A percentile compares a stretch with the other conserved stretches of the same genome.
phyloP scores from a whole-genome alignment of 2,113 vertebrate species.

The Dicerorhinus sumatrensis region DNA sequence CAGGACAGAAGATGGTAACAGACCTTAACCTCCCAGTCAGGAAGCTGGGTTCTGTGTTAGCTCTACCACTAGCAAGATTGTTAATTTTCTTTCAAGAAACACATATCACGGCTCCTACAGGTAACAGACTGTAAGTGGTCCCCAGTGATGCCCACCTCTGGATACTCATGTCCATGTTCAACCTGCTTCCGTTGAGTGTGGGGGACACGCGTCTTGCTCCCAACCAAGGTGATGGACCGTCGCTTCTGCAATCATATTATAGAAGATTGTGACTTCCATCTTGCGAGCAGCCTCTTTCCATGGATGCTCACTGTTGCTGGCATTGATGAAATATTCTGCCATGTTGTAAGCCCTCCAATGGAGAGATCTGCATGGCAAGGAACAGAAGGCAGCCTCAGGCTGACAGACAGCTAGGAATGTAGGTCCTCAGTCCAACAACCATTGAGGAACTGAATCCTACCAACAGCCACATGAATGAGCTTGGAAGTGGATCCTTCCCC shows the following conservation, averaged over 20 bases:
- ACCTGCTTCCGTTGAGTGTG: fast-evolving
- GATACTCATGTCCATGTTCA: fast-evolving
- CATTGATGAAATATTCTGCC: background rate
- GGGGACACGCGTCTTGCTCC: fast-evolving
- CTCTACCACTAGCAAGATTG: too few species aligned
- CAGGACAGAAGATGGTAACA: background rate
- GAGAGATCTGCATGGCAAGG: background rate
- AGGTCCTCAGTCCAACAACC: background rate
- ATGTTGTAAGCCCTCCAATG: background rate
- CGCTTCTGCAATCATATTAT: too few species aligned
- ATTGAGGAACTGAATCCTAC: background rate
- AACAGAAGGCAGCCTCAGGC: background rate
- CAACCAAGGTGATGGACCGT: background rate
- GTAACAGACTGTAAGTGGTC: background rate
- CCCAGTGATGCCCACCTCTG: background rate
- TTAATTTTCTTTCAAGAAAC: background rate
- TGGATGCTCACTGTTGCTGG: background rate
- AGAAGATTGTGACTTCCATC: background rate
- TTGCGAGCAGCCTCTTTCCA: background rate
- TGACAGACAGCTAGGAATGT: background rate
- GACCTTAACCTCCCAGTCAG: too few species aligned
- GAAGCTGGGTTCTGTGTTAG: background rate
- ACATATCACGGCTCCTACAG: background rate
- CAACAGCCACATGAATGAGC: background rate
- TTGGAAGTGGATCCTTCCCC: background rate